Base-by-base conservation (phyloP, 2,888 invertebrate genomes). In the Resseliella maxima region DNA sequence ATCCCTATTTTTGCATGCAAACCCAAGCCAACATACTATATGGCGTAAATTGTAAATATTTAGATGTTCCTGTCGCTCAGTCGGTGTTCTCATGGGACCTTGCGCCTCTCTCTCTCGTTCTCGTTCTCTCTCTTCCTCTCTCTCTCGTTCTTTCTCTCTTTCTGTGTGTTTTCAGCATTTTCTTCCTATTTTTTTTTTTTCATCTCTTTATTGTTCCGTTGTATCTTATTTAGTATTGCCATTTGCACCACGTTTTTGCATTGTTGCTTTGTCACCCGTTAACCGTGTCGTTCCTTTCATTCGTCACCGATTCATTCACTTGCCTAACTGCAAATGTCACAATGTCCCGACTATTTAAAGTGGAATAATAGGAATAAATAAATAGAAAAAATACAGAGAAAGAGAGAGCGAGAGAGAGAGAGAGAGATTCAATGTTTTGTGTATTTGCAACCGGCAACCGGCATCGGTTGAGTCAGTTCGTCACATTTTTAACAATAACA, bases 141-240 rank as follows among this genome's bases (percentile, higher is more conserved):
- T n/a, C n/a, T n/a, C n/a, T n/a, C n/a, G n/a, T n/a, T n/a, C n/a
- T n/a, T n/a, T n/a, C n/a, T n/a, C n/a, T n/a, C n/a, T n/a, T n/a
- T n/a, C n/a, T n/a, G n/a, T n/a, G n/a, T n/a, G n/a, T n/a, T n/a
- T n/a, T n/a, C n/a, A n/a, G n/a, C n/a, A n/a, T n/a, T n/a, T n/a
- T n/a, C n/a, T n/a, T n/a, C n/a, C n/a, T n/a, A n/a, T n/a, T 50
- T 50, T 50, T 50, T 59, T 59, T 59, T 59, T 72, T 72, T 72
- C 35, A 72, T 72, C 15, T 72, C 72, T 72, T 31, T 72, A 72
- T 72, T 31, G 31, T 72, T 31, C 72, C n/a, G 31, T n/a, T 72
- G 72, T 72, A 72, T 31, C 72, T 72, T 72, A 2, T 72, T 72
- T 72, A 12, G 72, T 6, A 72, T 72, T 72, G 31, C 18, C 21